phyloP scores from a whole-genome alignment of 2,797 vertebrate genomes.

The Gadopsis bispinosus region DNA sequence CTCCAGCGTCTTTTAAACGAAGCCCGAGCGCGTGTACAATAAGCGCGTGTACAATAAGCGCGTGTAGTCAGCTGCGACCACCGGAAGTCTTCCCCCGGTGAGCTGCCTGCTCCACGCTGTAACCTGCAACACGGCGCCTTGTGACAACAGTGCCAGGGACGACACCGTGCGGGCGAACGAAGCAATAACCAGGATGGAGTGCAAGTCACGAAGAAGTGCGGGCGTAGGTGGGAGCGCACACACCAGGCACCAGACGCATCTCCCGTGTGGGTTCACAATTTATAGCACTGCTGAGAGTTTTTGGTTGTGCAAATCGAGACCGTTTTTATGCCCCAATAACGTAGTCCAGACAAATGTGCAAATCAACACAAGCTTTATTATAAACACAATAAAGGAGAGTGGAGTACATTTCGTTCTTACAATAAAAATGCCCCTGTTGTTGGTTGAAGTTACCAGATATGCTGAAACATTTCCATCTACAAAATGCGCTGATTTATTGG shows the following conservation, averaged over 20 bases:
- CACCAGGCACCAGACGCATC: too few species aligned
- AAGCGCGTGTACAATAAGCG: too few species aligned
- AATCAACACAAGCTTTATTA: background rate
- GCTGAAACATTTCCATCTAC: background rate
- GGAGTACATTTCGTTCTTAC: background rate
- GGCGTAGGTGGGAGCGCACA: background rate
- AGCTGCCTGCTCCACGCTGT: too few species aligned
- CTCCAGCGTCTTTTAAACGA: accelerated
- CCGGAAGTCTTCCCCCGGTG: background rate
- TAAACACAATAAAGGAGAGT: background rate
- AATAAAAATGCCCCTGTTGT: background rate
- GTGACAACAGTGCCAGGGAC: background rate
- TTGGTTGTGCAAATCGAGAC: background rate
- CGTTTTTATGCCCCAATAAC: background rate
- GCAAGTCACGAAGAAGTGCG: background rate
- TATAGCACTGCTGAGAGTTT: background rate
- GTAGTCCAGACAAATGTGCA: background rate
- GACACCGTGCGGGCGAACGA: conserved; percentile 67
- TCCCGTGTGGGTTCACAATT: background rate
- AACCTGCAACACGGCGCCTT: background rate
- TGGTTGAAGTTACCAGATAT: background rate
- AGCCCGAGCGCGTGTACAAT: background rate
- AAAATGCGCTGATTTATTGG: conserved; percentile 17
- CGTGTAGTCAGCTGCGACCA: background rate
- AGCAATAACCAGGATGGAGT: background rate